Evolutionary conservation across 2,113 vertebrate species (phyloP), one percentile per base, ranked within the genome.

Genomic region (Hipposideros armiger): DNA sequence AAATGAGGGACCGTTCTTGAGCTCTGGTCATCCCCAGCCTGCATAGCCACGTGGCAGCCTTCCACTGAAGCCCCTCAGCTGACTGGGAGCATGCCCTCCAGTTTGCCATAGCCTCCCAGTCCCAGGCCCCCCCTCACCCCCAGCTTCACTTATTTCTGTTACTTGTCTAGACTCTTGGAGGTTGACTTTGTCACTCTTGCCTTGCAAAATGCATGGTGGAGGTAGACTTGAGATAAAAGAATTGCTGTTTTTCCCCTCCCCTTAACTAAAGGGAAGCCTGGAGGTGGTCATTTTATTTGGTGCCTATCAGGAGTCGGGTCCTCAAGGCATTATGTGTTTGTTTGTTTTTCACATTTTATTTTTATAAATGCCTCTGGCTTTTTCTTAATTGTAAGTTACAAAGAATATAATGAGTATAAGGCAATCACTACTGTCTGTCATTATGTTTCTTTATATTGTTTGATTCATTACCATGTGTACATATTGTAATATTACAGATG

Each of bases 31-130:
- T 54, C 5, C 26, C 7, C 70, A 26, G 24, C n/a, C 11, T 62
- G 20, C n/a, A 5, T 16, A 67, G 32, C 56, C 36, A 32, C 4
- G 19, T 42, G 40, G 62, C 56, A 7, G 40, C 24, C 4, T 26
- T 69, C 6, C 26, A 30, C 50, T 5, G 20, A 54, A 77, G 77
- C 36, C 28, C 30, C 58, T 16, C 7, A 7, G 11, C 9, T 73
- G 52, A 6, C 8, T 5, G 8, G 47, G 3, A 0, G 0, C 20
- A 0, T 16, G 10, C 28, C 28, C 50, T n/a, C 28, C 4, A 1
- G 10, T 36, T 17, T 42, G 28, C 45, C 42, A 24, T 11, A 40
- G 50, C 54, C 20, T 87, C 52, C 40, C 1, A 1, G 2, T 9
- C 24, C 58, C 36, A 1, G 3, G 11, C 47, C 47, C 13, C 16